Base-by-base conservation (phyloP, 2,113 vertebrate genomes). In the Psilopogon haemacephalus region DNA sequence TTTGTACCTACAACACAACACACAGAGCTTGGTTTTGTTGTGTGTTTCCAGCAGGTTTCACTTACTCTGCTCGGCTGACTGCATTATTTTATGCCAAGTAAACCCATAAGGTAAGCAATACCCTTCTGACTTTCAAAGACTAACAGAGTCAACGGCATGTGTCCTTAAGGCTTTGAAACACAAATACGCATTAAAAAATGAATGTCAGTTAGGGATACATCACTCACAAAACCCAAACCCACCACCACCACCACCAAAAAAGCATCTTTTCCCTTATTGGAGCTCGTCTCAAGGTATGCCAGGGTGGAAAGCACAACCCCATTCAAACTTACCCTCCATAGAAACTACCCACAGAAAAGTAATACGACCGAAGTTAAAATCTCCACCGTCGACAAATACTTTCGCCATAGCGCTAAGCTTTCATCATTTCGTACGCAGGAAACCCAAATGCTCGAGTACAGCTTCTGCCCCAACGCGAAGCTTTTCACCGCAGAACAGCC, bases 1-100 rank as follows among this genome's bases (percentile, higher is more conserved):
- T 92, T 83, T 93, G 17, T 91, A 32, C 82, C 52, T 78, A 44
- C 78, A 79, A 65, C 80, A 78, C 54, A 88, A 6, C n/a, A 76
- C n/a, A 6, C 1, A 33, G 2, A 83, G 30, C n/a, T 71, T 35
- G 64, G 11, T 38, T 50, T 12, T 65, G 28, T 26, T 26, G 19
- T 42, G 40, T 32, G 58, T 33, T 86, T 77, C 35, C 63, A 62
- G 44, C 54, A 24, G 78, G 30, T 79, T 35, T 87, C 79, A 56
- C 60, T 33, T 59, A 9, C 74, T 55, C 48, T 24, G 42, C 65
- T 62, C 26, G 62, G 63, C 35, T 80, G 9, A 12, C 28, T 28
- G 7, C 11, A 15, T 63, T 68, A 80, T n/a, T 91, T 70, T 18
- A 87, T 78, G 84, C 73, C 26, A 93, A 94, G 21, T 20, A 88